Base-by-base conservation (phyloP, 2,797 vertebrate genomes). In the Heliangelus exortis region DNA sequence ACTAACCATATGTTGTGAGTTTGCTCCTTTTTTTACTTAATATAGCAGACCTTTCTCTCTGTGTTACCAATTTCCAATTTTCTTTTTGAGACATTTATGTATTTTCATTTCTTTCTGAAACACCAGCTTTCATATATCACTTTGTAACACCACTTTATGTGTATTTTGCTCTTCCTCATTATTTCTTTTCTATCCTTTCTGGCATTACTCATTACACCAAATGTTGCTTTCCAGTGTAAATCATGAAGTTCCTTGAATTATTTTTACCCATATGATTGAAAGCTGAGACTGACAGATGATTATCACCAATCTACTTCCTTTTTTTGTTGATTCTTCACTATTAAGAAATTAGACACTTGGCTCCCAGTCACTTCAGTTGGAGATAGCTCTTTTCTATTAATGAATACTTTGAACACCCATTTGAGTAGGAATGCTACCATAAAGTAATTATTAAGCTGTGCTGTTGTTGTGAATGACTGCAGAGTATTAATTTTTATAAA, bases 261-360 rank as follows among this genome's bases (percentile, higher is more conserved):
- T 92, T 95, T 95, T 71, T 89, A 87, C 41, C 61, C 13, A 66
- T 12, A 2, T 65, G 90, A 90, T 54, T 74, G 94, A 94, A 61
- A 85, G 84, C 92, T 31, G 69, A 90, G 90, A 72, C 72, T 93
- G 94, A 71, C 89, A 89, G 89, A 73, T 80, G 81, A 91, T 83
- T 87, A 87, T 89, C 92, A 68, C 48, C 7, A 2, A 11, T 81
- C 58, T 8, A 11, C 54, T 65, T 55, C 48, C 59, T 39, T 57
- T 78, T 48, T 88, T 41, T 31, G 55, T 39, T 5, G 14, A 25
- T 83, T 66, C 65, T 79, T 82, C 3, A 1, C 50, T 41, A 25
- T 54, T 87, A 78, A 67, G 5, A 75, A 83, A 68, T 74, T 68
- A 57, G 68, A 83, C 61, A 25, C 18, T 84, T 69, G 43, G 83